These are phyloP conservation scores for Umimayanthus kanabou DNA, from an alignment of 92 coral and sea anemone species.

Conservation along the genomic window DNA sequence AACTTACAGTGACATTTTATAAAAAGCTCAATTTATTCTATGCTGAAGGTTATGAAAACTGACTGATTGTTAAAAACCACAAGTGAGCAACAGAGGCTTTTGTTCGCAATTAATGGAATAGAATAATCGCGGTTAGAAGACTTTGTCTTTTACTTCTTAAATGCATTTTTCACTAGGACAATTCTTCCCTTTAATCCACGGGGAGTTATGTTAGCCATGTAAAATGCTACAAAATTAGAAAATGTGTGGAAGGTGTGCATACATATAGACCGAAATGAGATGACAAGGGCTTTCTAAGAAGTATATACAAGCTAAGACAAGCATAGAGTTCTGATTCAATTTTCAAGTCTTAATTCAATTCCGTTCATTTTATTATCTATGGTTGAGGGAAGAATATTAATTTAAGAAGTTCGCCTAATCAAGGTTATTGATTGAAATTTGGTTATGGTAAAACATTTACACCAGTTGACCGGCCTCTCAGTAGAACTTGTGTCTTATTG, in stretches of 20 bases:
- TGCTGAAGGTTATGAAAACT: slow-evolving; percentile 21
- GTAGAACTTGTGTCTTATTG: not conserved
- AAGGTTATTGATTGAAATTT: not conserved
- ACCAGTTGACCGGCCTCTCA: not conserved
- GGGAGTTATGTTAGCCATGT: not conserved
- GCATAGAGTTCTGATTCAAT: not conserved
- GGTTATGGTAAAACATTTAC: not conserved
- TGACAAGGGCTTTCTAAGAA: not conserved
- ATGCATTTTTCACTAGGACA: not conserved
- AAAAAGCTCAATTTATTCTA: not conserved
- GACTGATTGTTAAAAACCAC: slow-evolving; percentile 20
- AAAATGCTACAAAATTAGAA: not conserved
- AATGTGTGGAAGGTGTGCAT: not conserved
- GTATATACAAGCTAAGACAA: too few relatives aligned
- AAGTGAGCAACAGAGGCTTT: slow-evolving; percentile 43
- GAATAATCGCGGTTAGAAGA: slow-evolving; percentile 7
- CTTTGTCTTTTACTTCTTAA: slow-evolving; percentile 4
- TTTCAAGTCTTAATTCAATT: not conserved
- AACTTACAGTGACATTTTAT: not conserved
- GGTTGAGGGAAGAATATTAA: not conserved
- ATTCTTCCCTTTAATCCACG: slow-evolving; percentile 10
- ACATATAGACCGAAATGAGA: not conserved
- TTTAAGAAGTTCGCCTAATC: not conserved
- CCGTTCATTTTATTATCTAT: not conserved
- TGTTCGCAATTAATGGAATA: slow-evolving; percentile 23